phyloP scores from a whole-genome alignment of 2,113 vertebrate species.

The Gadus macrocephalus region DNA sequence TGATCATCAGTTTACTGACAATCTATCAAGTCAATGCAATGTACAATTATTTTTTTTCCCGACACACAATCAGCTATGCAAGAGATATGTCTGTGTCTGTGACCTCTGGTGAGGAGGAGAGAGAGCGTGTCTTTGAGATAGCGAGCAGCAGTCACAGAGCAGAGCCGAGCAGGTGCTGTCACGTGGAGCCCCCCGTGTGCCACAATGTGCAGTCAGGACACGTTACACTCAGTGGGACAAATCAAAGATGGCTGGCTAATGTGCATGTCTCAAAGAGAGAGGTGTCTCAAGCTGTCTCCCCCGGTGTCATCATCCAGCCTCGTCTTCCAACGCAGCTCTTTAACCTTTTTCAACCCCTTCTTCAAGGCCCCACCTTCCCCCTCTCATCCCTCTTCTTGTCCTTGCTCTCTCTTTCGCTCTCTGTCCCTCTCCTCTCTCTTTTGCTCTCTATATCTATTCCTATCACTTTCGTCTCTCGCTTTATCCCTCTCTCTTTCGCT shows the following conservation, averaged over 20 bases:
- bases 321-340: neutral
- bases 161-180: neutral
- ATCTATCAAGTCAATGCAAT: too few species aligned
- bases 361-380: constrained; percentile 11
- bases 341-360: constrained; percentile 11
- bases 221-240: constrained; percentile 33
- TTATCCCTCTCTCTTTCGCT: neutral
- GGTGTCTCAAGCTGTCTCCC: too few species aligned
- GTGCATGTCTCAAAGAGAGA: neutral
- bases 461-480: constrained; percentile 3
- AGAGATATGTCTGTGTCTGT: too few species aligned
- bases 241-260: constrained; percentile 8
- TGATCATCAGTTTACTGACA: too few species aligned
- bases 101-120: too few species aligned
- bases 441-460: neutral
- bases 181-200: constrained; percentile 20
- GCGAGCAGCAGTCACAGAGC: too few species aligned
- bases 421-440: too few species aligned
- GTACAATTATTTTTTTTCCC: too few species aligned
- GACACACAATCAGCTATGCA: too few species aligned
- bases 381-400: neutral
- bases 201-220: constrained; percentile 31
- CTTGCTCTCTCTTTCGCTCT: neutral
- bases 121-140: too few species aligned
- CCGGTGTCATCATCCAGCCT: too few species aligned